A percentile compares a stretch with the other conserved stretches of the same genome.
Evolutionary conservation across 2,888 invertebrate genomes (phyloP).

Genomic region (Litoditis marina): DNA sequence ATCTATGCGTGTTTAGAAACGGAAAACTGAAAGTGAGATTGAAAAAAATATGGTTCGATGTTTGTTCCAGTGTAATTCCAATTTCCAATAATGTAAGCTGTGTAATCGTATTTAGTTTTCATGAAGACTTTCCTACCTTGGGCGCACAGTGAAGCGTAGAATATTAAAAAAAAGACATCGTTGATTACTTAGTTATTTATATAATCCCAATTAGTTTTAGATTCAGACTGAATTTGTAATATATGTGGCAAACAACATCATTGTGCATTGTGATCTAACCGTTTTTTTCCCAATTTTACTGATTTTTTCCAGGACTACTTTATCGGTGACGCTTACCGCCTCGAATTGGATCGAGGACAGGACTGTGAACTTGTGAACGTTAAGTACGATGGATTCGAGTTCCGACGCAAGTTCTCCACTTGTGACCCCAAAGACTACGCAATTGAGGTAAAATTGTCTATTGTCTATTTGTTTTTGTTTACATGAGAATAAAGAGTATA

Average conservation of each 20-base stretch:
- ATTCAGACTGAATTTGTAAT: too few species aligned
- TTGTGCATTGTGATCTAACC: too few species aligned
- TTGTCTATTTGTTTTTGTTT: neutral
- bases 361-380: slow-evolving; percentile 41
- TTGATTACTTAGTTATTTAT: neutral
- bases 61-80: too few species aligned
- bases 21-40: slow-evolving; percentile 5
- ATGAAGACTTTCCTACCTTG: too few species aligned
- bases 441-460: slow-evolving; percentile 39
- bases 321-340: slow-evolving; percentile 29
- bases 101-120: too few species aligned
- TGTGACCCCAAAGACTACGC: slow-evolving; percentile 59
- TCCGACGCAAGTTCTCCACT: slow-evolving; percentile 49
- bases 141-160: too few species aligned
- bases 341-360: slow-evolving; percentile 47
- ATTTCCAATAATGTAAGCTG: too few species aligned
- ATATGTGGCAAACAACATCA: too few species aligned
- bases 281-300: neutral
- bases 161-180: too few species aligned
- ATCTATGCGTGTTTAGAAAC: slow-evolving; percentile 39
- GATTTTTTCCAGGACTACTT: slow-evolving; percentile 27
- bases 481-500: too few species aligned
- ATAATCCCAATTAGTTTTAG: too few species aligned
- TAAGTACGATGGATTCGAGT: slow-evolving; percentile 24
- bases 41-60: neutral